phyloP scores from a whole-genome alignment of 2,797 vertebrate genomes.

The Oryzias sinensis region DNA sequence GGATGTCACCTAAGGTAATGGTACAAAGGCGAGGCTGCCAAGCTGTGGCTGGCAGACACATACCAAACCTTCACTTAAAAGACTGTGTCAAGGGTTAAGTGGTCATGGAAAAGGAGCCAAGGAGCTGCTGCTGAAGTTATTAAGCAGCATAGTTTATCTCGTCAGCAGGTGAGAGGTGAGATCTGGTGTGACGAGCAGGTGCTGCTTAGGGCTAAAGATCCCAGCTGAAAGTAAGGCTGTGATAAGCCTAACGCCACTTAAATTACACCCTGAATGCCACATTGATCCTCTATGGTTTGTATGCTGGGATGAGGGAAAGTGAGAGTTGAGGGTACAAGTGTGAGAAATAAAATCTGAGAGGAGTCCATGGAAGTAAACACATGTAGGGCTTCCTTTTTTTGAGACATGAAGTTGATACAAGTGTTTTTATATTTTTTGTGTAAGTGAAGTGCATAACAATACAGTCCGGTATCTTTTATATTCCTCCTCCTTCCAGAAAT shows the following conservation, averaged over 20 bases:
- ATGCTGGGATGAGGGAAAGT: conserved; percentile 52
- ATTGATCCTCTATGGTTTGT: conserved; percentile 49
- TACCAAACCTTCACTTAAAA: conserved; percentile 72
- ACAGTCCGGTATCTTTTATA: no score
- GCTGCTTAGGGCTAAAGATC: conserved; percentile 63
- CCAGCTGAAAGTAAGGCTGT: conserved; percentile 63
- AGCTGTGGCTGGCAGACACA: conserved; percentile 66
- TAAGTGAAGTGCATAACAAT: no score
- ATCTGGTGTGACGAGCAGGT: conserved; percentile 69
- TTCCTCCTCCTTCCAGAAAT: conserved; percentile 34
- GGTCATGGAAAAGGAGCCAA: conserved; percentile 67
- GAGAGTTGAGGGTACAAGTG: conserved; percentile 50
- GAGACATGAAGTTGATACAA: no score
- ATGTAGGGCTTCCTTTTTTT: conserved; percentile 12
- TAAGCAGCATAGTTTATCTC: conserved; percentile 67
- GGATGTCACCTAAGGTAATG: conserved; percentile 60
- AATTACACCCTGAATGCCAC: conserved; percentile 64
- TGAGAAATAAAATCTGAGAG: conserved; percentile 62
- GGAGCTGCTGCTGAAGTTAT: conserved; percentile 66
- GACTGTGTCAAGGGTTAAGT: conserved; percentile 74
- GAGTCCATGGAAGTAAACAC: conserved; percentile 19
- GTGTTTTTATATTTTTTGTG: no score
- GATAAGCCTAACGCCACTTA: conserved; percentile 69
- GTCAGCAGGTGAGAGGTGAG: conserved; percentile 73
- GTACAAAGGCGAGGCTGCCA: conserved; percentile 50